Base-by-base conservation (phyloP, 1,140 invertebrate genomes). In the Thereuonema tuberculata region DNA sequence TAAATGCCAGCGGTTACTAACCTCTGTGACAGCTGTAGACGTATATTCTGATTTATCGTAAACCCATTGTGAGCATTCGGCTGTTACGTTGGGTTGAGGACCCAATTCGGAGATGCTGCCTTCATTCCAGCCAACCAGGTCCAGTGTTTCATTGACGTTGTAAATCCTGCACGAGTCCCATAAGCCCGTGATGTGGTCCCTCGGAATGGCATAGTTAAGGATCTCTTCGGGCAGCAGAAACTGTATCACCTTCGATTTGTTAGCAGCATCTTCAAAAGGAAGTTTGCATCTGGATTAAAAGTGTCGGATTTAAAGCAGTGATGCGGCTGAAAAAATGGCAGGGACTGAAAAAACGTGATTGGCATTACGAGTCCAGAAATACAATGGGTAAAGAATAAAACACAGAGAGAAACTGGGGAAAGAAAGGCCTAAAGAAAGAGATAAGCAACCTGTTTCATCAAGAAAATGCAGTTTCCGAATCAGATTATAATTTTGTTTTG, bases 21-120 rank as follows among this genome's bases (percentile, higher is more conserved):
- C 81, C 69, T 85, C 81, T 21, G 78, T 82, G 14, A 81, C 77
- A 24, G 81, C 78, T 60, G 80, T 83, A 62, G 77, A 80, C 60
- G 75, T 66, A 64, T 81, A 82, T 54, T 72, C 75, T 28, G 73
- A 74, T 28, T 67, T 72, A 65, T 85, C 79, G 66, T 80, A 85
- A 20, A 85, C 72, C 67, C 77, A 85, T 25, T 69, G 55, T 14
- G 76, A 65, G 67, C 84, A 85, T 3, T 56, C 37, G 12, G 67
- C 63, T 0, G 62, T 71, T 29, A 67, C 64, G 62, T 64, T 66
- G 12, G 62, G 53, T 5, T 68, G 61, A 24, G 62, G 58, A 29
- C 63, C 68, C 26, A 61, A 61, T 17, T 66, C 63, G 23, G 69
- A 65, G 60, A 70, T 14, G 68, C 64, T 59, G 77, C 64, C 54